These are phyloP conservation scores for Platorchestia sp. DNA, from an alignment of 1,140 invertebrate species.

Conservation along the genomic window DNA sequence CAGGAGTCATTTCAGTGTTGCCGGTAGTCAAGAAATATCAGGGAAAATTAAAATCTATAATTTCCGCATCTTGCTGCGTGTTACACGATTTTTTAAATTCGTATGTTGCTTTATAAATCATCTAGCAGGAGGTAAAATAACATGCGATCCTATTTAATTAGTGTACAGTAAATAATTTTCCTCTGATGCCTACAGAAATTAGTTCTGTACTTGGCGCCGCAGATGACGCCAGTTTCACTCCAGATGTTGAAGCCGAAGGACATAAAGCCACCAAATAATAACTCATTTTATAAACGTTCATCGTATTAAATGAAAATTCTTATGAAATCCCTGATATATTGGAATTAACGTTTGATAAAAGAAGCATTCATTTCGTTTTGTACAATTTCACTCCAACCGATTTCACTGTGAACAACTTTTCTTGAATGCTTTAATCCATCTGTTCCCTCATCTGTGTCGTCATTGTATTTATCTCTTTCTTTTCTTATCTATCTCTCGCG, in stretches of 20 bases:
- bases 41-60: background rate
- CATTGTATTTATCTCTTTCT: background rate
- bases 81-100: background rate
- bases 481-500: background rate
- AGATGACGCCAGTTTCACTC: background rate
- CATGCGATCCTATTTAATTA: background rate
- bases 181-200: background rate
- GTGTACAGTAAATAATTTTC: background rate
- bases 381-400: background rate
- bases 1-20: background rate
- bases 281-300: background rate
- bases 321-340: background rate
- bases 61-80: background rate
- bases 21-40: background rate
- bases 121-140: background rate
- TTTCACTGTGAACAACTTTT: background rate
- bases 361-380: background rate
- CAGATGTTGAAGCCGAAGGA: background rate
- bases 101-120: background rate
- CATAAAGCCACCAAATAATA: background rate
- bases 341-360: background rate
- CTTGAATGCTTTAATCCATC: background rate
- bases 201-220: background rate
- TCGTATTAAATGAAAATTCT: background rate
- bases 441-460: background rate